These are phyloP conservation scores for Falco novaeseelandiae DNA, from an alignment of 2,797 vertebrate species.

Conservation along the genomic window DNA sequence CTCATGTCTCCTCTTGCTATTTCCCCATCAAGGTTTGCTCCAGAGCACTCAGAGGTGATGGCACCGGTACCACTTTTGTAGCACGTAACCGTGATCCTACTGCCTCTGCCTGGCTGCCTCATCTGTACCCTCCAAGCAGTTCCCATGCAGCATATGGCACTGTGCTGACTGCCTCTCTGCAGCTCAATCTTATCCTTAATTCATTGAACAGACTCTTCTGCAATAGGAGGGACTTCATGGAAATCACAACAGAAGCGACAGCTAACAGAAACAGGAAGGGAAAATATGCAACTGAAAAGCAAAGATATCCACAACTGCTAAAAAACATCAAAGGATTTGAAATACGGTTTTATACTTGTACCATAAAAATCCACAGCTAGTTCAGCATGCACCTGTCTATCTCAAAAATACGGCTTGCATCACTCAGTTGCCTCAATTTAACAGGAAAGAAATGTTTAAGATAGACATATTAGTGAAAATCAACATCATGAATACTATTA, in stretches of 20 bases:
- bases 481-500: neutral
- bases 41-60: neutral
- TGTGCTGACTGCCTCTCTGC: neutral
- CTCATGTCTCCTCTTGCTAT: neutral
- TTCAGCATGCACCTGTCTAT: neutral
- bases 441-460: neutral
- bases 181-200: neutral
- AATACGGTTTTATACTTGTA: neutral
- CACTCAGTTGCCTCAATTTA: neutral
- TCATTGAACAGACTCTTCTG: neutral
- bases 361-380: neutral
- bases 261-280: neutral
- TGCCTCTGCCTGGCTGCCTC: neutral
- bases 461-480: neutral
- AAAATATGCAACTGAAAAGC: neutral
- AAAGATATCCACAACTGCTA: neutral
- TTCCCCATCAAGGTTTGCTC: neutral
- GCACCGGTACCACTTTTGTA: neutral
- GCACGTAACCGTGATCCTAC: neutral
- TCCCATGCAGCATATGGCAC: neutral
- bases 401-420: neutral
- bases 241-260: neutral
- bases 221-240: neutral
- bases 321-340: neutral
- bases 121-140: neutral